Percentiles rank a stretch among this genome's conserved stretches.
Evolutionary conservation across 2,797 vertebrate genomes (phyloP).

Genomic region (Acipenser transmontanus): DNA sequence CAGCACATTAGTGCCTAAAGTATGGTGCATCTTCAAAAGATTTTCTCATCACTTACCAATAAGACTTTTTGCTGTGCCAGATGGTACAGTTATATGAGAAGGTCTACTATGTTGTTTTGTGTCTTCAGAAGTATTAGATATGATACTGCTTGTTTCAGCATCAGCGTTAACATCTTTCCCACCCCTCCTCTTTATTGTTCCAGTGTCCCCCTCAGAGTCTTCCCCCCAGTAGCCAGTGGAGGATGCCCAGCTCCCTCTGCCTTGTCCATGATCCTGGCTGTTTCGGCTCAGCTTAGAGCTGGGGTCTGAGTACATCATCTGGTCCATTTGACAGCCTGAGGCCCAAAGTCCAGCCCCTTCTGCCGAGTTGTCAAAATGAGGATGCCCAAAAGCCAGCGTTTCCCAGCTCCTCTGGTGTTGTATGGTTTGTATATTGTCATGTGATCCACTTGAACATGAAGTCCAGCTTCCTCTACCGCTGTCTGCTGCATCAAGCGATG

Average conservation of each 20-base stretch:
- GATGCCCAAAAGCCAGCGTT: conserved; percentile 74
- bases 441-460: conserved; percentile 93
- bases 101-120: conserved; percentile 70
- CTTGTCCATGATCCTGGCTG: conserved; percentile 72
- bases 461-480: conserved; percentile 98
- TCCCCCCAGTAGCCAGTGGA: conserved; percentile 93
- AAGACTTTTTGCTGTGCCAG: conserved; percentile 72
- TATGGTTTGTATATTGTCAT: conserved; percentile 97
- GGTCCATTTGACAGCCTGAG: conserved; percentile 59
- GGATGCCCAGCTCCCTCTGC: conserved; percentile 89
- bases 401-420: conserved; percentile 97
- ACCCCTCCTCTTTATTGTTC: conserved; percentile 92
- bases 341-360: conserved; percentile 59
- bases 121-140: conserved; percentile 79
- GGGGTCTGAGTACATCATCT: conserved; percentile 66
- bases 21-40: too few species aligned
- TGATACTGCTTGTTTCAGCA: conserved; percentile 80
- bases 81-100: conserved; percentile 69
- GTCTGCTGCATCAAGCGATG: conserved; percentile 92
- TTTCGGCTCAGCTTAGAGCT: conserved; percentile 60
- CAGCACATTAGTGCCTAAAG: too few species aligned
- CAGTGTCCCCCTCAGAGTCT: conserved; percentile 93
- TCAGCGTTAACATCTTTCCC: conserved; percentile 87
- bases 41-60: conserved; percentile 62
- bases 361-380: conserved; percentile 61